Evolutionary conservation across 1,140 invertebrate genomes (phyloP), one percentile per base, ranked within the genome.

Genomic region (Ladona fulva): DNA sequence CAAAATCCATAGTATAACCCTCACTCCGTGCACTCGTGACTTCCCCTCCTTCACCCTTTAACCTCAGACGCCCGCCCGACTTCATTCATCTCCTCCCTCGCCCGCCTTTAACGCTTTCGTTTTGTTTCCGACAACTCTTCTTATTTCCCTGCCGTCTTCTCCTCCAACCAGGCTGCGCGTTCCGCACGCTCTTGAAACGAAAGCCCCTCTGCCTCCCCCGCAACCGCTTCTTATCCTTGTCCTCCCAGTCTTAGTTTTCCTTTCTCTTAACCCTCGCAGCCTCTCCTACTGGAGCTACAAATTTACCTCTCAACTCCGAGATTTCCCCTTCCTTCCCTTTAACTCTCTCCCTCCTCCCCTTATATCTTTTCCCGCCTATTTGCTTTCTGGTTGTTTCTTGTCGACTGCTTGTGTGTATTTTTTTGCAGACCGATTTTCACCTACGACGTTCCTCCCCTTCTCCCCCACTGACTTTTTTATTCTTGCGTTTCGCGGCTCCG

Each of bases 321-420:
- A 19, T 10, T 11, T 10, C 44, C 44, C 44, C 44, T 52, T 52
- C 44, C 19, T 52, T 52, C 44, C 44, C 44, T 19, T 19, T 10
- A 52, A 11, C 52, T 12, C 52, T 12, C 52, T 12, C n/a, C 12
- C 12, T 5, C 3, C n/a, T 16, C 52, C 52, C 52, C 52, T 66
- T 66, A 66, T 66, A 66, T 66, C 52, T 66, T 22, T 66, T 22
- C 52, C 52, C 52, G n/a, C 52, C 52, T 66, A 66, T 66, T 66
- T 66, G 52, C 52, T 66, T 66, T 66, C 52, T 66, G 52, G 52
- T 66, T 66, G 52, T 66, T 66, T 22, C 52, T 66, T 66, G 52
- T 66, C 52, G n/a, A 66, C 52, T 66, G 52, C 52, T 12, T 3
- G 52, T 66, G n/a, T 37, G 8, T 37, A 37, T 37, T 37, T 37